phyloP scores from a whole-genome alignment of 2,888 invertebrate genomes.

The Spodoptera exigua region DNA sequence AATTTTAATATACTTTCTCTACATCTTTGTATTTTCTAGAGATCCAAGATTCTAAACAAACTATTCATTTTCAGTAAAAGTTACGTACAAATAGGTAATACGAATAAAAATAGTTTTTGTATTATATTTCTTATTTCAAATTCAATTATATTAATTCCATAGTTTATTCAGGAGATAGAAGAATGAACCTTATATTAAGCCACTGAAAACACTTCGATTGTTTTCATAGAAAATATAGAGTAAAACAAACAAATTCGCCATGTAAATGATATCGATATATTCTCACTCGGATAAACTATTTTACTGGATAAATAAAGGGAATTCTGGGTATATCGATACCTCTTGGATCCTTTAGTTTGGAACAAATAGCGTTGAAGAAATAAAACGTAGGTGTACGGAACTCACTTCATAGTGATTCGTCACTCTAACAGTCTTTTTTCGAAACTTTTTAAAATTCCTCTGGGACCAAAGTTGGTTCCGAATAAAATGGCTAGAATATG shows the following conservation, averaged over 20 bases:
- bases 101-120: too few relatives aligned
- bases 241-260: conserved; percentile 17
- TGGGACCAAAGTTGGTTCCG: neutral
- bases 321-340: conserved; percentile 35
- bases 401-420: conserved; percentile 36
- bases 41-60: too few relatives aligned
- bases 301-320: conserved; percentile 43
- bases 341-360: conserved; percentile 27
- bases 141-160: too few relatives aligned
- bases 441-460: neutral
- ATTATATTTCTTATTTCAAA: too few relatives aligned
- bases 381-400: conserved; percentile 20
- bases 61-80: too few relatives aligned
- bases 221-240: conserved; percentile 14
- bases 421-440: conserved; percentile 25
- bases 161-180: too few relatives aligned
- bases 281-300: conserved; percentile 36
- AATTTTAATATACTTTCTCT: too few relatives aligned
- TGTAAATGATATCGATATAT: conserved; percentile 37
- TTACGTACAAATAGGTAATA: too few relatives aligned
- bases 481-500: neutral
- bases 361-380: conserved; percentile 39
- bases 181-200: neutral
- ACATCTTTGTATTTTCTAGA: too few relatives aligned
- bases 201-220: neutral